Evolutionary conservation across 2,888 invertebrate genomes (phyloP), one percentile per base, ranked within the genome.

Genomic region (Calameuta filiformis): DNA sequence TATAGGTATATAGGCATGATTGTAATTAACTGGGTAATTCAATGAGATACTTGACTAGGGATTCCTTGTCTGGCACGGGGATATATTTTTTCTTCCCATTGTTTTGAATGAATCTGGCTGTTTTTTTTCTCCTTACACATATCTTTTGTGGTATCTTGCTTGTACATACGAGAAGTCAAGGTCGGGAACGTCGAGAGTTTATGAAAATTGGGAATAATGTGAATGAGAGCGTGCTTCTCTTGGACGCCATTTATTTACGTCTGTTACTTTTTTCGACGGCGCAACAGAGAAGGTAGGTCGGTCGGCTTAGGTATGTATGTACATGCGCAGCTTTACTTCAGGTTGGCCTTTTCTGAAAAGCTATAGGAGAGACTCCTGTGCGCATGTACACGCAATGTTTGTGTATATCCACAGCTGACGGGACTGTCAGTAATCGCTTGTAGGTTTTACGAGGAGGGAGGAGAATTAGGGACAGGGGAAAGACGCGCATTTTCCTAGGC

Each of bases 241-340:
- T 34, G 71, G 71, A 30, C 71, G 71, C 71, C 71, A 34, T 71
- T 56, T 71, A 71, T 71, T 71, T 71, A 71, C 31, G 71, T 71
- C 23, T 23, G 12, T 34, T 23, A 34, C 71, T 71, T 71, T 71
- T 71, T 34, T 1, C 71, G 71, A 31, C 71, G 31, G 6, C 71
- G 71, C 31, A 2, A 56, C 56, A 9, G 23, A 23, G 23, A 56
- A 23, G 56, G 23, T 56, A 23, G 56, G 56, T 56, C 35, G 35
- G 12, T 35, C 2, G 56, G 56, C 23, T 2, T 1, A 33, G 33
- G 56, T 9, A 31, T 31, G 31, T 31, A 31, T 31, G 31, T 31
- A 9, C 56, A 56, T 56, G 56, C 56, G 56, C 56, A 23, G 56
- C 9, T 56, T 56, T 56, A 23, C 56, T 23, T 56, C 6, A 1